These are phyloP conservation scores for Cataglyphis livida DNA, from an alignment of 2,888 invertebrate species.

Conservation along the genomic window DNA sequence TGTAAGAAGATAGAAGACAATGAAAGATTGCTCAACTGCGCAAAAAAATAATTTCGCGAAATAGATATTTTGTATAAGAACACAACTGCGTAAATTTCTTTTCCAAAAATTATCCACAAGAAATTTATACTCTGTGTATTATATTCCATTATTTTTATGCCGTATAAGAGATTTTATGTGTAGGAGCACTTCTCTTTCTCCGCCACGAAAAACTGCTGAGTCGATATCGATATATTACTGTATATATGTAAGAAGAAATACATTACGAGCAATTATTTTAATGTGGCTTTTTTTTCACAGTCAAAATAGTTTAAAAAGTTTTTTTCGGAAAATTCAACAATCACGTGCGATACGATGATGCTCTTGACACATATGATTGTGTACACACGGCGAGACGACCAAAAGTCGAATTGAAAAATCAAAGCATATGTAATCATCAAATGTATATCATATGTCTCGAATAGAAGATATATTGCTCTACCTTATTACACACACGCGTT, in stretches of 20 bases:
- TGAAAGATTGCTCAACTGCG: conserved; percentile 14
- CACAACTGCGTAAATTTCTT: not conserved
- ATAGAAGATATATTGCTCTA: not conserved
- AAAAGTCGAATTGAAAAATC: no score
- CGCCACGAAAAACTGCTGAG: not conserved
- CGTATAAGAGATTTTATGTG: not conserved
- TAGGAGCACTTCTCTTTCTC: not conserved
- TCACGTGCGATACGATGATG: not conserved
- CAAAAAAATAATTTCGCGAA: not conserved
- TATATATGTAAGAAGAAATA: not conserved
- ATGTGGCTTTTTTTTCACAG: not conserved
- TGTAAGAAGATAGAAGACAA: not conserved
- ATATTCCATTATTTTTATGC: not conserved
- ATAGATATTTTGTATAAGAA: not conserved
- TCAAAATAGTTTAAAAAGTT: not conserved
- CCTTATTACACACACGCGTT: not conserved
- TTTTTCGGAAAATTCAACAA: not conserved
- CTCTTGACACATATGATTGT: not conserved
- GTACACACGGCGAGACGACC: no score
- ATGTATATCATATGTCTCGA: not conserved
- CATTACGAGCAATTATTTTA: conserved; percentile 4
- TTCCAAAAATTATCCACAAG: not conserved
- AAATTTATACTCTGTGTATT: not conserved
- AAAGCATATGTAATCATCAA: not conserved
- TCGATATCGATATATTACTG: not conserved